A percentile compares a stretch with the other conserved stretches of the same genome.
phyloP scores from a whole-genome alignment of 2,888 invertebrate species.

The Phlogophora meticulosa region DNA sequence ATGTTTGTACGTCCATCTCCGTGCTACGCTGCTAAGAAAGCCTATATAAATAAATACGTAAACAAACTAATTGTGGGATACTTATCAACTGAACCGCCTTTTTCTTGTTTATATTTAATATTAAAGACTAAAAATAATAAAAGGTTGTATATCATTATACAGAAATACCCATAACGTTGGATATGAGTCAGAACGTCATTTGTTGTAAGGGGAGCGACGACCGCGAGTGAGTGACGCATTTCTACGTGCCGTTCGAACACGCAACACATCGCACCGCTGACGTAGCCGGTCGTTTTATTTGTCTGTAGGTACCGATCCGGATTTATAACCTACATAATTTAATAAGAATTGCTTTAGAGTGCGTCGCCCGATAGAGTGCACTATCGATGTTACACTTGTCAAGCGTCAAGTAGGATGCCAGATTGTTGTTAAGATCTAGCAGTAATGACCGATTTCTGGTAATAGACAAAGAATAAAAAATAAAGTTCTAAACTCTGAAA shows the following conservation, averaged over 20 bases:
- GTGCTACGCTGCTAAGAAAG: not conserved
- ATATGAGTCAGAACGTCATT: slow-evolving; percentile 84
- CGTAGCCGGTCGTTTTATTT: slow-evolving; percentile 61
- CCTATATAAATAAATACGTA: not conserved
- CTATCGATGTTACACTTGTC: slow-evolving; percentile 45
- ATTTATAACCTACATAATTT: slow-evolving; percentile 65
- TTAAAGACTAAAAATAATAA: slow-evolving; percentile 44
- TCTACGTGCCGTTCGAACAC: slow-evolving; percentile 67
- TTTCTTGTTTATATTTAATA: slow-evolving; percentile 29
- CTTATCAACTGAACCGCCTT: not conserved
- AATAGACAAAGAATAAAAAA: too few relatives aligned
- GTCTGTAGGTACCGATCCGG: slow-evolving; percentile 62
- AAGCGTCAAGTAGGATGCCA: slow-evolving; percentile 19
- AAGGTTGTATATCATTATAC: slow-evolving; percentile 48
- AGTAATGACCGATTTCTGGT: not conserved
- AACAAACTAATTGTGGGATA: not conserved
- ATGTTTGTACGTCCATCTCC: not conserved
- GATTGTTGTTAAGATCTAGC: slow-evolving; percentile 15
- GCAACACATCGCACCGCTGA: slow-evolving; percentile 64
- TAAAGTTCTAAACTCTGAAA: too few relatives aligned
- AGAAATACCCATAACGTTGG: slow-evolving; percentile 75
- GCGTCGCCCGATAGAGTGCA: slow-evolving; percentile 51
- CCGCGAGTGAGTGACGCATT: slow-evolving; percentile 79
- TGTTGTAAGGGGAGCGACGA: slow-evolving; percentile 84
- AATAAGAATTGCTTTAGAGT: slow-evolving; percentile 58